Evolutionary conservation across 2,797 vertebrate genomes (phyloP), one percentile per base, ranked within the genome.

Genomic region (Enteromius viviparus): DNA sequence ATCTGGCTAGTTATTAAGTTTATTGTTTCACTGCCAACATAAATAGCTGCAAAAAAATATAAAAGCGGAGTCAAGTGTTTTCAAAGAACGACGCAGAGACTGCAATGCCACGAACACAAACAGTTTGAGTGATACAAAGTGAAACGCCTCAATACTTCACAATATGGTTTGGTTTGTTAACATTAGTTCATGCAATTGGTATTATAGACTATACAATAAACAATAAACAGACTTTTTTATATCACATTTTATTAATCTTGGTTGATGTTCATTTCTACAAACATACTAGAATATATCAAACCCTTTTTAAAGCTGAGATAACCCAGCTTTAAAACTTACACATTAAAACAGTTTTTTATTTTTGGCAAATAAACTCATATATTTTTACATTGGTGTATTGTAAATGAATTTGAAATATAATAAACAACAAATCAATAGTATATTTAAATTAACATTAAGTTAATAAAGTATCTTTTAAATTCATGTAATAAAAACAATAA

Each of bases 11-110:
- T 55, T 75, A 55, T 55, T 74, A 75, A 5, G 72, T 58, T 76
- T 76, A 76, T 40, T 76, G 58, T 75, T 51, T 76, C 4, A 0
- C 51, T 76, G 53, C 74, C 74, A 76, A 47, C 42, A 66, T 77
- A 62, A 58, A 47, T 70, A 51, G 81, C 32, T 37, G 21, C 51
- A 51, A 71, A 26, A 51, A 21, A 21, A 9, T 45, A 45, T 51
- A 29, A 72, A 34, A 58, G 32, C 51, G 14, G 51, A 14, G 51
- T 76, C 72, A 58, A 58, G 72, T 14, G 6, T 58, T 58, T 12
- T 75, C 72, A 53, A 21, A 53, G 71, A 53, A 74, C 45, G 19
- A 49, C 26, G 55, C 72, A 23, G 32, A 55, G 6, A 55, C 32
- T 55, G 21, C 55, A 72, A 3, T 19, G 26, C 9, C 23, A 51